Evolutionary conservation across 2,888 invertebrate species (phyloP).

Genomic region (Mythimna lalbum): DNA sequence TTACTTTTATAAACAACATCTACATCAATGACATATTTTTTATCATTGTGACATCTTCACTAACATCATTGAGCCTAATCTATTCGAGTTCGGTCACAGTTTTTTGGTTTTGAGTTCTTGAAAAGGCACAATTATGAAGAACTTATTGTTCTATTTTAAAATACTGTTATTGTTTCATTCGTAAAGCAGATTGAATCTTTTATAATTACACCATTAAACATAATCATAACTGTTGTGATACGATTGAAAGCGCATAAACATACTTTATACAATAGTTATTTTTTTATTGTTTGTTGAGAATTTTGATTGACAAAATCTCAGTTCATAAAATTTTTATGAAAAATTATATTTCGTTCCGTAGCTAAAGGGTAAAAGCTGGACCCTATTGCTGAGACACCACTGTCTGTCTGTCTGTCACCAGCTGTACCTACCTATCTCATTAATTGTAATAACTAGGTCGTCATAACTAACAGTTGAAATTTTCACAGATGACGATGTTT

Average conservation of each 20-base stretch:
- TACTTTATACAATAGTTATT: slow-evolving; percentile 1
- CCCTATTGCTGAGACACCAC: too few relatives aligned
- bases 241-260: not conserved
- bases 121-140: not conserved
- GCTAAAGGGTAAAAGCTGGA: too few relatives aligned
- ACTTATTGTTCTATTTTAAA: slow-evolving; percentile 18
- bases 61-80: not conserved
- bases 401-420: too few relatives aligned
- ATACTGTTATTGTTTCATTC: slow-evolving; percentile 6
- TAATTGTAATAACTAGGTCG: too few relatives aligned
- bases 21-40: too few relatives aligned
- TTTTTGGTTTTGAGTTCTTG: not conserved
- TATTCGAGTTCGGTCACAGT: slow-evolving; percentile 1
- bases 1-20: too few relatives aligned
- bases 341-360: not conserved
- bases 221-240: slow-evolving; percentile 15
- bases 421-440: too few relatives aligned
- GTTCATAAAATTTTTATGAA: slow-evolving; percentile 1
- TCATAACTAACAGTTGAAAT: too few relatives aligned
- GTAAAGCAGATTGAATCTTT: slow-evolving; percentile 2
- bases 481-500: too few relatives aligned
- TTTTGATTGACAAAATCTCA: not conserved
- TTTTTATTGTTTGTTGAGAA: slow-evolving; percentile 9
- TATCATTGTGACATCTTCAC: too few relatives aligned
- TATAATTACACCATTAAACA: slow-evolving; percentile 14